These are phyloP conservation scores for Heliangelus exortis DNA, from an alignment of 2,797 vertebrate genomes.

Conservation along the genomic window DNA sequence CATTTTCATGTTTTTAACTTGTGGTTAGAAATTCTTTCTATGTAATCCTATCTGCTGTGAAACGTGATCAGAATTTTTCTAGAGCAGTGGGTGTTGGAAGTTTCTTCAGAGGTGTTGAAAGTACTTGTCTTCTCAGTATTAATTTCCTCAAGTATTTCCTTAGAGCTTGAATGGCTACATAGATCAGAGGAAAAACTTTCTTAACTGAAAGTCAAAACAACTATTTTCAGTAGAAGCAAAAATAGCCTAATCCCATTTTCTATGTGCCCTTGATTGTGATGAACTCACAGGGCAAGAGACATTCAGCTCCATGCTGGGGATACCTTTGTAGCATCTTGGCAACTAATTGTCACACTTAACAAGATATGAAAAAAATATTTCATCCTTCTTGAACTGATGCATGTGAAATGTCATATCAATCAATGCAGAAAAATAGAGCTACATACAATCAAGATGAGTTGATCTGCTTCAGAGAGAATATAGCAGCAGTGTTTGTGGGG, in stretches of 20 bases:
- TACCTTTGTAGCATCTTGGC: neutral
- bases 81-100: neutral
- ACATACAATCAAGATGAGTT: neutral
- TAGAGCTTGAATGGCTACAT: neutral
- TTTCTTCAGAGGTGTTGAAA: neutral
- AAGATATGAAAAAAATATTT: neutral
- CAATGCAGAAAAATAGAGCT: neutral
- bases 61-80: neutral
- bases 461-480: neutral
- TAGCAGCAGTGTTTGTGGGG: neutral
- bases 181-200: neutral
- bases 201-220: neutral
- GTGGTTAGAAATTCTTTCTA: neutral
- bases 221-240: neutral
- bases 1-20: neutral
- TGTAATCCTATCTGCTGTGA: neutral
- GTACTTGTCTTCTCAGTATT: neutral
- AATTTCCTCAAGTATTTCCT: neutral
- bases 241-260: neutral
- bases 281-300: neutral
- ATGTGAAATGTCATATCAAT: neutral
- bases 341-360: neutral
- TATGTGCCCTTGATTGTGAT: neutral
- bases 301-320: neutral
- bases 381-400: neutral